A percentile compares a stretch with the other conserved stretches of the same genome.
phyloP scores from a whole-genome alignment of 2,113 vertebrate species.

The Aldabrachelys gigantea region DNA sequence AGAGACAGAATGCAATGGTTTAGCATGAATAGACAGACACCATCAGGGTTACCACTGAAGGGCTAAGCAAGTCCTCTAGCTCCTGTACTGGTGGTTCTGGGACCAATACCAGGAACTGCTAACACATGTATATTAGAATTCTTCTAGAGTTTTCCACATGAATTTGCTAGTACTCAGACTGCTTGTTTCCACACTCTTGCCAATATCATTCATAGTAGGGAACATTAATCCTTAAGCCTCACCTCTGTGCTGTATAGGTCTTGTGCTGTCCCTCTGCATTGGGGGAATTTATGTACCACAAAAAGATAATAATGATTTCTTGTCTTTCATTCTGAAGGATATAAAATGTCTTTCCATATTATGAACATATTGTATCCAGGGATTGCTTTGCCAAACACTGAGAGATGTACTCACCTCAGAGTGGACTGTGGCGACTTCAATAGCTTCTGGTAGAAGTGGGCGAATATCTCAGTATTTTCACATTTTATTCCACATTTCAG shows the following conservation, averaged over 20 bases:
- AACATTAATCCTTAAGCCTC: background rate
- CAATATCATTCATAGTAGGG: background rate
- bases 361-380: background rate
- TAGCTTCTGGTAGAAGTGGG: background rate
- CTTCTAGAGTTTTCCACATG: background rate
- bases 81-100: background rate
- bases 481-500: background rate
- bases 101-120: background rate
- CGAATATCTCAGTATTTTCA: background rate
- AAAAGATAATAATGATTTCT: background rate
- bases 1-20: background rate
- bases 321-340: background rate
- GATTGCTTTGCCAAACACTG: background rate
- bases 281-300: background rate
- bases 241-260: background rate
- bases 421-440: background rate
- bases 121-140: background rate
- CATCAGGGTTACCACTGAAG: background rate
- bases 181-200: background rate
- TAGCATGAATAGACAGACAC: background rate
- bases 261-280: background rate
- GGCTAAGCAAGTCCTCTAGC: background rate
- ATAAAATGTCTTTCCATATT: background rate
- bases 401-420: background rate
- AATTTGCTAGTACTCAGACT: background rate